Base-by-base conservation (phyloP, 2,888 invertebrate genomes). In the Lacanobia wlatinum region DNA sequence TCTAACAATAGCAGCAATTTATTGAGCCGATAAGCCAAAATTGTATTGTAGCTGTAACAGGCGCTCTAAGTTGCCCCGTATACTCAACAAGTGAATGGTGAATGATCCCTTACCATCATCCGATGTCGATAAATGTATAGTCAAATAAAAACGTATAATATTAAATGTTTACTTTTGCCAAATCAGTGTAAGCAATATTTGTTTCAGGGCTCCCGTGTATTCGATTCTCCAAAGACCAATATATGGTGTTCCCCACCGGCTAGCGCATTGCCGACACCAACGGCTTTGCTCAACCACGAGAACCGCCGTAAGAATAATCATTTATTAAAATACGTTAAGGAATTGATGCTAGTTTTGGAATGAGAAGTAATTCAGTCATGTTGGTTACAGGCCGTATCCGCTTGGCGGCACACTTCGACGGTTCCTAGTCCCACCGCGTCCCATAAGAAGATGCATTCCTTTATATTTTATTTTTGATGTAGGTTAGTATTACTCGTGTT, bases 201-300 rank as follows among this genome's bases (percentile, higher is more conserved):
- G 40, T 80, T 87, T 2, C 87, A 96, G 96, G 96, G 96, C 43
- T 96, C 96, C 34, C 93, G 96, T 59, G 96, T 96, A 65, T 96
- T 96, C 73, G 96, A 96, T 76, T 95, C 96, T 74, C 96, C 96
- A 28, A 93, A 91, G 85, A 90, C 84, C 67, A 93, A 89, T 84
- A 90, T 94, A 70, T 96, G 96, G 96, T 92, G 93, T 85, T 95
- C 96, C 18, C 96, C 96, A 60, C 96, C 96, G 34, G 96, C 96
- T 60, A 95, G 95, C 84, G 92, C 96, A 50, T 84, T 96, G 88
- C 96, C 96, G 1, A 83, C 91, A 12, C 96, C 96, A 2, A 93
- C 93, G 7, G 94, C 94, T 8, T 82, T 96, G 76, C 92, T 96
- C 28, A 86, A 89, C 62, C 92, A 92, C 53, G 96, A 96, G 70